Conservation (phyloP, 2,888 invertebrate genomes). For the Oligia fasciuncula region DNA sequence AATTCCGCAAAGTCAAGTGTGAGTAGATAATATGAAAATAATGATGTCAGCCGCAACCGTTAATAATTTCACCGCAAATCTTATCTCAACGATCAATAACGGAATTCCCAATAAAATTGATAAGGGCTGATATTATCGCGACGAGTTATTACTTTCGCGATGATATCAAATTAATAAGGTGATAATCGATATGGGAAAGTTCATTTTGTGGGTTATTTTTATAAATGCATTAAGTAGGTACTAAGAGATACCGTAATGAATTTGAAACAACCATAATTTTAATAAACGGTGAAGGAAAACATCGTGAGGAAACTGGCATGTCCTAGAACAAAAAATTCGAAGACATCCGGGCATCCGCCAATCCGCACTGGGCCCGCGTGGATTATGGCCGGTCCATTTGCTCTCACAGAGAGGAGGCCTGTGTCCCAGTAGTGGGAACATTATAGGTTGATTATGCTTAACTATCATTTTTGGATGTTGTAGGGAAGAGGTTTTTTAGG, state of each 20-base stretch:
- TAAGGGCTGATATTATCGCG: conserved; percentile 20
- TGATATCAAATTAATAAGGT: conserved; percentile 36
- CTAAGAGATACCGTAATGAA: no score
- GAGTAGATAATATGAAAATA: conserved; percentile 12
- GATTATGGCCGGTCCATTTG: no score
- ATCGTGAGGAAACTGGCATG: neutral
- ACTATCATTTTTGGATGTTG: neutral
- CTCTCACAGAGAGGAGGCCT: neutral
- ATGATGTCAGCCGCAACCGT: conserved; percentile 13
- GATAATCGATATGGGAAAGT: conserved; percentile 17
- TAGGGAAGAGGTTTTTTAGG: neutral
- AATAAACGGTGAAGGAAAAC: neutral
- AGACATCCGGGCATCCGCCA: neutral
- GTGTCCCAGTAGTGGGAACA: neutral
- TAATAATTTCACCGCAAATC: neutral
- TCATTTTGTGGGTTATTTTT: conserved; percentile 1
- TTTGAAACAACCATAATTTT: no score
- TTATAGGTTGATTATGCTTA: no score
- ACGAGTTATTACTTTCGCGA: conserved; percentile 36
- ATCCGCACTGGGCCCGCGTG: neutral
- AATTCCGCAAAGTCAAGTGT: neutral
- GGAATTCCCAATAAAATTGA: conserved; percentile 53
- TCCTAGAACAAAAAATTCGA: neutral
- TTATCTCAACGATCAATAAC: conserved; percentile 44
- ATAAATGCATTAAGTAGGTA: no score